phyloP scores from a whole-genome alignment of 2,797 vertebrate genomes.

The Kryptopterus vitreolus region DNA sequence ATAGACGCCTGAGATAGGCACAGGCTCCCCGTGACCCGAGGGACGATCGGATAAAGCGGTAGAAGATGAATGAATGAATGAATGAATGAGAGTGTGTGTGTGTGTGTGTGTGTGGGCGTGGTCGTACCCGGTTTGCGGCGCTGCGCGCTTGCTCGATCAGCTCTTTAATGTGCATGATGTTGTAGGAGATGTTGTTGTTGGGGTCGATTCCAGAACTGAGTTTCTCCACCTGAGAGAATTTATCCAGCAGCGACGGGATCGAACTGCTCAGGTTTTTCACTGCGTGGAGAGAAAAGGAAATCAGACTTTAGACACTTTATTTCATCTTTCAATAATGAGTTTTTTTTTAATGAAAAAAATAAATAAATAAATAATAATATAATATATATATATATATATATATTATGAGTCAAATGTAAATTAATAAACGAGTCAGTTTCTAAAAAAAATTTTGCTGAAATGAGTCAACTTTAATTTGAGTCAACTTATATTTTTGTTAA shows the following conservation, averaged over 20 bases:
- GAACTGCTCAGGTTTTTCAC: slow-evolving; percentile 85
- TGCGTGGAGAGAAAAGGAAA: slow-evolving; percentile 53
- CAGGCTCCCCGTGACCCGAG: too few species aligned
- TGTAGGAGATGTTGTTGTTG: slow-evolving; percentile 84
- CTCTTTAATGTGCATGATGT: slow-evolving; percentile 88
- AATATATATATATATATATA: too few species aligned
- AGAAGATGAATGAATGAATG: background rate
- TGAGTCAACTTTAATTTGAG: too few species aligned
- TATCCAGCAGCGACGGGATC: slow-evolving; percentile 78
- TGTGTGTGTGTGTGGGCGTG: background rate
- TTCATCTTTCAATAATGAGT: too few species aligned
- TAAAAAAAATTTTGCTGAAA: too few species aligned
- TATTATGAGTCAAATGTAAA: too few species aligned
- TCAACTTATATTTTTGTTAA: too few species aligned
- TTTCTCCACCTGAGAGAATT: slow-evolving; percentile 83
- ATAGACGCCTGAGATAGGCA: too few species aligned
- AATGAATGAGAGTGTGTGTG: background rate
- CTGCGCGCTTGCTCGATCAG: slow-evolving; percentile 92
- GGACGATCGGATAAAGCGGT: too few species aligned
- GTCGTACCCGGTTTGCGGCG: slow-evolving; percentile 88
- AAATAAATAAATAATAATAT: too few species aligned
- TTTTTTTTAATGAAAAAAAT: too few species aligned
- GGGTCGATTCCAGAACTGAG: slow-evolving; percentile 81
- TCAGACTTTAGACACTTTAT: background rate
- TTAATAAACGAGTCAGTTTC: too few species aligned